Conservation (phyloP, 1,140 invertebrate genomes). For the Hyphantria cunea region DNA sequence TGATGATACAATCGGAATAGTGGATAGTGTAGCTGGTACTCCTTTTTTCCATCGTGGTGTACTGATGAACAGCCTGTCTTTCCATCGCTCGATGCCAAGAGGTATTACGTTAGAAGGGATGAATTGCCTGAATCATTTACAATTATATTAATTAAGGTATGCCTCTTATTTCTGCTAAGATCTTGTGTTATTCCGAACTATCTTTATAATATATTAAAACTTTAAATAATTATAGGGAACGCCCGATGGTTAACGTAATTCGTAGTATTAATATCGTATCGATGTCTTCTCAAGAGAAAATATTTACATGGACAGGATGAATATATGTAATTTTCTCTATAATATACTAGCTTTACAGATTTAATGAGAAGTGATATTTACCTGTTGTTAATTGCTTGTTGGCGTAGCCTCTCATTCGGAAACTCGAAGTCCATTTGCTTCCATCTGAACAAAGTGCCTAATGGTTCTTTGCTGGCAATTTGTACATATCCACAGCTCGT, state of each 20-base stretch:
- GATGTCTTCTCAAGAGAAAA: too few species aligned
- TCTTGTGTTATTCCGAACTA: too few species aligned
- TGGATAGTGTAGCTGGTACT: conserved; percentile 86
- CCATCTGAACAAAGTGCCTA: conserved; percentile 72
- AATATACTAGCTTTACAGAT: too few species aligned
- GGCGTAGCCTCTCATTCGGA: conserved; percentile 48
- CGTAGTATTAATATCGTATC: too few species aligned
- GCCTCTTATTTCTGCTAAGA: too few species aligned
- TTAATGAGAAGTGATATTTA: conserved; percentile 27
- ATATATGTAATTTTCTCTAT: too few species aligned
- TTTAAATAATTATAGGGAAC: too few species aligned
- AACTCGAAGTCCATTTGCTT: conserved; percentile 74
- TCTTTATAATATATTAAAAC: too few species aligned
- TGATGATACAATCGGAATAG: conserved; percentile 77
- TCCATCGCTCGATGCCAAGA: conserved; percentile 86
- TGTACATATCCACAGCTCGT: conserved; percentile 19
- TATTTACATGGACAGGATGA: too few species aligned
- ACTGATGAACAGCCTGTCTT: conserved; percentile 86
- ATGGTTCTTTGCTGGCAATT: conserved; percentile 33
- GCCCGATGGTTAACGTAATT: too few species aligned
- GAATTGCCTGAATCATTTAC: conserved; percentile 80
- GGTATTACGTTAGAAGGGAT: conserved; percentile 88
- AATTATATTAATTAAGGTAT: not conserved
- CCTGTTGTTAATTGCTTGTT: conserved; percentile 54
- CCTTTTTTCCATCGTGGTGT: conserved; percentile 92